Evolutionary conservation across 1,140 invertebrate species (phyloP).

Genomic region (Tyrophagus putrescentiae): DNA sequence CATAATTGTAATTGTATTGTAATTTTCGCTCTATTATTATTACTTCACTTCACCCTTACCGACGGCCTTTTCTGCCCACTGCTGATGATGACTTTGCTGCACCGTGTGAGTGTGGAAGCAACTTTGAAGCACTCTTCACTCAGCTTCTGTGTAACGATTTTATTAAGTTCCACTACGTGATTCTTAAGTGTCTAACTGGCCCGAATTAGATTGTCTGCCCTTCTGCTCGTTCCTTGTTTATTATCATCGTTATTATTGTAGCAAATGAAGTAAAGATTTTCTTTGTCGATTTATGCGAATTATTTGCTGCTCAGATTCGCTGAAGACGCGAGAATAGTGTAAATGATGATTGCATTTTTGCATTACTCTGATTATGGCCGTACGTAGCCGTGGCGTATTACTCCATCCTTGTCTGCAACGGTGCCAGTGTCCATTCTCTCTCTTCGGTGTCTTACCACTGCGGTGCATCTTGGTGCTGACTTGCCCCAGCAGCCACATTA

Average conservation of each 20-base stretch:
- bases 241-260: background rate
- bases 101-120: no score
- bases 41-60: background rate
- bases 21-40: conserved; percentile 3
- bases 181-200: conserved; percentile 13
- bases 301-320: background rate
- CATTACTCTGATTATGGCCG: conserved; percentile 12
- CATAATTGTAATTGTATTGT: conserved; percentile 16
- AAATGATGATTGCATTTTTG: conserved; percentile 12
- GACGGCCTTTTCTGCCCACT: background rate
- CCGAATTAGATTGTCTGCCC: background rate
- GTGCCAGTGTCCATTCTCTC: background rate
- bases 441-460: background rate
- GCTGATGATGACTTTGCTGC: background rate
- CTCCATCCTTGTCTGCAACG: no score
- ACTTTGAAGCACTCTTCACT: no score
- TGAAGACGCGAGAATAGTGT: conserved; percentile 9
- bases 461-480: no score
- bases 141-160: background rate
- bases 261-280: conserved; percentile 1
- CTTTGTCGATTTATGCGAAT: conserved; percentile 10
- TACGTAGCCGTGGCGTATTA: no score
- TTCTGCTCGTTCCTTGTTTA: background rate
- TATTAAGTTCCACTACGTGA: conserved; percentile 13
- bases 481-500: background rate